Evolutionary conservation across 1,140 invertebrate species (phyloP), one percentile per base, ranked within the genome.

Genomic region (Micrasema longulum): DNA sequence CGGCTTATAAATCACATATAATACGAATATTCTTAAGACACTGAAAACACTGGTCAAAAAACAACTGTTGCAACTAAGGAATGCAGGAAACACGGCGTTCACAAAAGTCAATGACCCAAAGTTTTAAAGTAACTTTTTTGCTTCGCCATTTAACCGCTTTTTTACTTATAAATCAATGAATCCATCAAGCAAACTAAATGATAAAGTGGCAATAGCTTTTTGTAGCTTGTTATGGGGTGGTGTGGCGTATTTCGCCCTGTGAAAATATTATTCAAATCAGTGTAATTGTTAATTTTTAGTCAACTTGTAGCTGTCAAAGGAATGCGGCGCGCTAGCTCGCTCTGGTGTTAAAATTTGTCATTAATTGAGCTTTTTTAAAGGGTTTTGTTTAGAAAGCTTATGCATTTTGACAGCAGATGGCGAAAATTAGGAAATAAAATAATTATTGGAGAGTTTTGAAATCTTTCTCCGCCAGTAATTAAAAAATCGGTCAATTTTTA

Each of bases 321-420:
- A 77, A 79, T 5, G 82, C 82, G 71, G 82, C 81, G 77, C 26
- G 80, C 78, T 79, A 80, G 2, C 78, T 78, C 11, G 16, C 83
- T 77, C 76, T 83, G 81, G 0, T 83, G 77, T 68, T 82, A 82
- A 45, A 82, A 82, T 50, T 83, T 78, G 3, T n/a, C 18, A 41
- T 64, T 76, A 80, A 82, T 55, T 82, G 14, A 67, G 77, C 64
- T 78, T 43, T 69, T 69, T 11, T 77, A 0, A 31, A 31, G 26
- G 26, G 3, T 31, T 31, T 31, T 7, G 79, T 31, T 31, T 23
- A 11, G 16, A 22, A 23, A 52, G 48, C 18, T 52, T 52, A 0
- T 22, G 3, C 9, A 12, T 20, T 18, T 23, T 22, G 6, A 2
- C 16, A 22, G 22, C 12, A 52, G 48, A 52, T 52, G 48, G 16